Evolutionary conservation across 2,888 invertebrate species (phyloP).

Genomic region (Myathropa florea): DNA sequence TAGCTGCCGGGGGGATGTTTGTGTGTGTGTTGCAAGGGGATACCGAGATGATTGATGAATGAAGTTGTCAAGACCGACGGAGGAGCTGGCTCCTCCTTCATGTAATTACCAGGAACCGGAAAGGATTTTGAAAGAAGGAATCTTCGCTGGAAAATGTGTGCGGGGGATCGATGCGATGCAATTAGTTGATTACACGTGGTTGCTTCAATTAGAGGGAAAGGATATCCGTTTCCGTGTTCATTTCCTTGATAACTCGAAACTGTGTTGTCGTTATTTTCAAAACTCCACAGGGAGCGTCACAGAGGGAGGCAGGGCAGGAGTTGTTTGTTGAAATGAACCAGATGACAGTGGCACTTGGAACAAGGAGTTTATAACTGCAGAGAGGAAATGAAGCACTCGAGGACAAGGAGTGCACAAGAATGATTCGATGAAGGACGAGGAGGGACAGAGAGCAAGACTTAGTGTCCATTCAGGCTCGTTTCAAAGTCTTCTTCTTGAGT

Average conservation of each 20-base stretch:
- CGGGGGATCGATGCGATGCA: not conserved
- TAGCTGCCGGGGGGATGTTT: not conserved
- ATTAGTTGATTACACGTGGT: slow-evolving; percentile 15
- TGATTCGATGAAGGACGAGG: too few species aligned
- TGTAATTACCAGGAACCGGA: not conserved
- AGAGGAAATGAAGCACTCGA: too few species aligned
- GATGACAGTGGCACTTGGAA: too few species aligned
- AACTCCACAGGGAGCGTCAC: not conserved
- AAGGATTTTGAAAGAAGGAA: too few species aligned
- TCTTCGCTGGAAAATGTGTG: too few species aligned
- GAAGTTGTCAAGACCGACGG: not conserved
- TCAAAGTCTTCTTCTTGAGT: too few species aligned
- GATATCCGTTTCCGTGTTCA: slow-evolving; percentile 14
- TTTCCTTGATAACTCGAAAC: not conserved
- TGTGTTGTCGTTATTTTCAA: not conserved
- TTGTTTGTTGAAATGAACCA: too few species aligned
- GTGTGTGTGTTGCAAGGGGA: not conserved
- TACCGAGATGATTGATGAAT: not conserved
- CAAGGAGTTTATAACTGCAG: too few species aligned
- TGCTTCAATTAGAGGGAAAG: slow-evolving; percentile 2
- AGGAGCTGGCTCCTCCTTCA: not conserved
- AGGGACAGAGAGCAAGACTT: too few species aligned
- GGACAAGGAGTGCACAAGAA: too few species aligned
- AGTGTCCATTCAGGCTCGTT: too few species aligned
- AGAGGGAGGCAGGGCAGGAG: too few species aligned